Conservation (phyloP, 2,113 vertebrate species). For the Phainopepla nitens region DNA sequence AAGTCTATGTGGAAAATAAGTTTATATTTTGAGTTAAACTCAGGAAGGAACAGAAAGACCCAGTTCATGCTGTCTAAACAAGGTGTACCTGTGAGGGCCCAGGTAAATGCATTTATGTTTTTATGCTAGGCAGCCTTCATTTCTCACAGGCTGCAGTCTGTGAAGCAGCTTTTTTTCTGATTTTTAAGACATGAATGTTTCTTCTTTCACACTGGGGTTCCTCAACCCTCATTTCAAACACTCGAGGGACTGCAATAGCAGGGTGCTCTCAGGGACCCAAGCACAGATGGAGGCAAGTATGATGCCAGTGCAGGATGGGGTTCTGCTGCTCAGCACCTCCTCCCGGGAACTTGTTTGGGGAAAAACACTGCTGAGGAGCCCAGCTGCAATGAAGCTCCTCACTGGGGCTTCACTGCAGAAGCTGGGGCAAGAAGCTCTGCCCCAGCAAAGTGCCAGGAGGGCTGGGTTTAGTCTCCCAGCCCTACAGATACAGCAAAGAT, state of each 20-base stretch:
- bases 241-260: rapidly evolving
- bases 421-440: neutral
- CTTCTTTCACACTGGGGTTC: neutral
- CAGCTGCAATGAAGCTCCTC: neutral
- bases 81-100: neutral
- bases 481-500: neutral
- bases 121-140: neutral
- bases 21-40: neutral
- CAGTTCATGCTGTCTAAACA: neutral
- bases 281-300: rapidly evolving
- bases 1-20: neutral
- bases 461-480: neutral
- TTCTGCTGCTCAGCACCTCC: neutral
- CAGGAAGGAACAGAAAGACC: neutral
- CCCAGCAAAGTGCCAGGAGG: neutral
- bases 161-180: neutral
- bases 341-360: neutral
- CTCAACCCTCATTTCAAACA: neutral
- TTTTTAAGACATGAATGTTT: neutral
- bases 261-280: neutral
- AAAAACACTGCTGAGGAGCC: neutral
- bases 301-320: neutral
- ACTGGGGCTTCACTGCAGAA: no score
- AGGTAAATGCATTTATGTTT: neutral
- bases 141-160: neutral